Conservation (phyloP, 2,113 vertebrate genomes). For the Corythornis cristatus region DNA sequence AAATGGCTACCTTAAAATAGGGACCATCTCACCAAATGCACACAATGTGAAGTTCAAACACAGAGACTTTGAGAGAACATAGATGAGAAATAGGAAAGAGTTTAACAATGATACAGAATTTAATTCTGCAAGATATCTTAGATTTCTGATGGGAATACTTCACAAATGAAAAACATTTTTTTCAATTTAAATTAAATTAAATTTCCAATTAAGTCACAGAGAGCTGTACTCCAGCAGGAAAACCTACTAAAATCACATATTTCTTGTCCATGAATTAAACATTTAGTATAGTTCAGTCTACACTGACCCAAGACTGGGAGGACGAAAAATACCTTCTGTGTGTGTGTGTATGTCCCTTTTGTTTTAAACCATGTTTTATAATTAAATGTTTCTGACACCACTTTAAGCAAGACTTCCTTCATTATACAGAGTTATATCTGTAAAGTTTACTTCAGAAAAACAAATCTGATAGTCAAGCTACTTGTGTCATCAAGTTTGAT, state of each 20-base stretch:
- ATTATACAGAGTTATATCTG: neutral
- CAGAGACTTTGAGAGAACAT: neutral
- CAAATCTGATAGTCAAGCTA: constrained; percentile 34
- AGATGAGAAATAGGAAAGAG: constrained; percentile 25
- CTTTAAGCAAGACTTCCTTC: constrained; percentile 13
- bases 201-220: constrained; percentile 74
- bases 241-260: constrained; percentile 43
- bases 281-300: constrained; percentile 14
- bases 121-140: constrained; percentile 49
- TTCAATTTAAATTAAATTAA: constrained; percentile 76
- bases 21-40: neutral
- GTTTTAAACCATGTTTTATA: neutral
- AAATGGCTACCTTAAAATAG: neutral
- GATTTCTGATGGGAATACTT: constrained; percentile 71
- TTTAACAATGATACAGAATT: constrained; percentile 47
- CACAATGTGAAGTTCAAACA: constrained; percentile 10
- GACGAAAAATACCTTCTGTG: neutral
- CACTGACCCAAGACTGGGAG: constrained; percentile 4
- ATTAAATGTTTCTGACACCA: neutral
- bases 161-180: constrained; percentile 72
- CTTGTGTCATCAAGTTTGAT: constrained; percentile 46
- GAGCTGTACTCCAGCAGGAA: constrained; percentile 64
- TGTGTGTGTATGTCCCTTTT: neutral
- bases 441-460: constrained; percentile 54
- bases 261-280: constrained; percentile 53